Conservation (phyloP, 2,797 vertebrate species). For the Onychomys leucogaster region DNA sequence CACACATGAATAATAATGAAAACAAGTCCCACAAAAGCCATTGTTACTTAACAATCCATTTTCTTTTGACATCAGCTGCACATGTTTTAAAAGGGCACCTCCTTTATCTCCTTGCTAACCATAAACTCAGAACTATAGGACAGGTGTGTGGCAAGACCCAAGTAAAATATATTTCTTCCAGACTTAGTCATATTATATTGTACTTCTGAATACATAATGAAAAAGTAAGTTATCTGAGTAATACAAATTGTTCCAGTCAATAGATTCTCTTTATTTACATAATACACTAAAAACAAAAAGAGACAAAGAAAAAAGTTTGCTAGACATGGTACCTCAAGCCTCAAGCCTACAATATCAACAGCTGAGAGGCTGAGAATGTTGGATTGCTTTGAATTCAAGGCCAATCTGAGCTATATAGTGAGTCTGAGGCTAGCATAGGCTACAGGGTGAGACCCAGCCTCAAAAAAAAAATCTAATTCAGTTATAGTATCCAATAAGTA, state of each 20-base stretch:
- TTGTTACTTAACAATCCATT: background rate
- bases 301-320: background rate
- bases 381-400: background rate
- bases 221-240: background rate
- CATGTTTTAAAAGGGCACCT: background rate
- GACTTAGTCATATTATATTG: background rate
- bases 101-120: background rate
- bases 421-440: background rate
- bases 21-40: background rate
- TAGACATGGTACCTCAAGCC: background rate
- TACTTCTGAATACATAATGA: background rate
- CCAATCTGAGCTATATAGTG: background rate
- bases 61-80: background rate
- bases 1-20: constrained; percentile 32
- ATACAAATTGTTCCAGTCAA: background rate
- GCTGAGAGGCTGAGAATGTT: background rate
- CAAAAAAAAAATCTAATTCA: background rate
- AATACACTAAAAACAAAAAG: background rate
- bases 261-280: background rate
- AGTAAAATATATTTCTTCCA: background rate
- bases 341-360: background rate
- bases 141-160: background rate
- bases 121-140: constrained; percentile 37
- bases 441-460: background rate
- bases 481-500: background rate